These are phyloP conservation scores for Drosophila biarmipes DNA, from an alignment of 1,140 invertebrate genomes.

Conservation along the genomic window DNA sequence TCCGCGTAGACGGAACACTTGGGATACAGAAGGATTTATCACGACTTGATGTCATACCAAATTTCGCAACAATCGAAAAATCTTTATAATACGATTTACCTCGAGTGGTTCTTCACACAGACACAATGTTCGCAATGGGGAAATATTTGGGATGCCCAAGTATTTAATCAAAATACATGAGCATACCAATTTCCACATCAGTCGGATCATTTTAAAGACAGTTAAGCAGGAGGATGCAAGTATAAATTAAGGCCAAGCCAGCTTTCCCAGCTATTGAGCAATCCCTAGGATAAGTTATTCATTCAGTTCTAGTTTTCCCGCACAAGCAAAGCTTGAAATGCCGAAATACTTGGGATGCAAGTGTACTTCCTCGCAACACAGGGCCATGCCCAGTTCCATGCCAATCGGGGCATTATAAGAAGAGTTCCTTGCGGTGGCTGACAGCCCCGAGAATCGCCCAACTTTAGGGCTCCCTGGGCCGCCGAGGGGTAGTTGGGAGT, in stretches of 20 bases:
- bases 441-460: not conserved
- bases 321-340: not conserved
- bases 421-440: no score
- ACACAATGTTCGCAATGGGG: not conserved
- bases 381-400: not conserved
- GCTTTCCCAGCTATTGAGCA: no score
- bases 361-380: not conserved
- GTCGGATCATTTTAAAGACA: accelerated
- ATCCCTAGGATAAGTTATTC: no score
- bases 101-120: not conserved
- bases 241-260: no score
- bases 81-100: no score
- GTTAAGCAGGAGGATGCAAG: no score
- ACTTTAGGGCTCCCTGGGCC: not conserved
- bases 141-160: not conserved
- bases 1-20: no score
- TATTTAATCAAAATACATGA: not conserved
- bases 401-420: not conserved
- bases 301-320: no score
- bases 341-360: not conserved
- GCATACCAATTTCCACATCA: not conserved
- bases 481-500: not conserved
- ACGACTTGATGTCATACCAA: not conserved
- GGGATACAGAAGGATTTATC: no score
- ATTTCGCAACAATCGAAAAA: not conserved